phyloP scores from a whole-genome alignment of 2,888 invertebrate species.

The Erebia aethiops region DNA sequence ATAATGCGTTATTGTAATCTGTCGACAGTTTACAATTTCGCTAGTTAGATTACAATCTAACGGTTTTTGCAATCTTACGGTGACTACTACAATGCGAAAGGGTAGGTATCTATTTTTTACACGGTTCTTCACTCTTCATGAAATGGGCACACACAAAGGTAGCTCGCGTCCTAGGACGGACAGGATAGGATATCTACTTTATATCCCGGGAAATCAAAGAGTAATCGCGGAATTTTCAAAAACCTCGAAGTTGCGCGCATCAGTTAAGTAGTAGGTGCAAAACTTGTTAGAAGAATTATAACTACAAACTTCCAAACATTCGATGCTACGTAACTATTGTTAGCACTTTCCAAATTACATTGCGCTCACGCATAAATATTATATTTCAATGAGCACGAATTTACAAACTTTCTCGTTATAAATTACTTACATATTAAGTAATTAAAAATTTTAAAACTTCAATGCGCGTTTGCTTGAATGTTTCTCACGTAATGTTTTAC shows the following conservation, averaged over 20 bases:
- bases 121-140: no score
- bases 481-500: slow-evolving; percentile 13
- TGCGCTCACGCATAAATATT: slow-evolving; percentile 14
- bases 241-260: background rate
- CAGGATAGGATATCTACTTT: no score
- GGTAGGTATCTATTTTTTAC: no score
- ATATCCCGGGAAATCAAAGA: no score
- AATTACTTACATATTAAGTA: slow-evolving; percentile 8
- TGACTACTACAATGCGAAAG: no score
- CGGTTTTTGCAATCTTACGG: no score
- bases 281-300: background rate
- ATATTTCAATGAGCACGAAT: slow-evolving; percentile 20
- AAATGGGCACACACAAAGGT: no score
- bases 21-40: no score
- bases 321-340: slow-evolving; percentile 3
- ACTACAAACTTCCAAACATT: background rate
- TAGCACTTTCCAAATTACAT: slow-evolving; percentile 15
- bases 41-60: no score
- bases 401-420: slow-evolving; percentile 14
- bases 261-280: background rate
- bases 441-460: slow-evolving; percentile 2
- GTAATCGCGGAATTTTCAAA: no score
- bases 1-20: no score
- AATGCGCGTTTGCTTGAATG: background rate
- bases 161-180: no score